A percentile compares a stretch with the other conserved stretches of the same genome.
Evolutionary conservation across 2,797 vertebrate species (phyloP).

Genomic region (Austrolebias charrua): DNA sequence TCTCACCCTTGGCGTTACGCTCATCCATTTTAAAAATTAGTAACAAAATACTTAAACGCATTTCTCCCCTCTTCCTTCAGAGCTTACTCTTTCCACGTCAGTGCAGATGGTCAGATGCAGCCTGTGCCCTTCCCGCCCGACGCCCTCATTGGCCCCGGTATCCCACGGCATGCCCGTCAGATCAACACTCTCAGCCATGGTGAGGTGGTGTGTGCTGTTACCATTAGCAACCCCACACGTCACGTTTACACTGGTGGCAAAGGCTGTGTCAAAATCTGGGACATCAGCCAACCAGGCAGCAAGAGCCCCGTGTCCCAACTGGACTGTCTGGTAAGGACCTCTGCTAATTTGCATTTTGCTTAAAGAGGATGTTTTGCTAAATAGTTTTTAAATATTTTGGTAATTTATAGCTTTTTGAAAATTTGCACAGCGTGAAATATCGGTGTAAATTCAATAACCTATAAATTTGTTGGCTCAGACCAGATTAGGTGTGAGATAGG

Average conservation of each 20-base stretch:
- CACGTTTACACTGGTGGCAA: constrained; percentile 97
- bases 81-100: constrained; percentile 82
- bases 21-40: constrained; percentile 3
- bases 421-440: constrained; percentile 10
- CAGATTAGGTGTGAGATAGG: constrained; percentile 25
- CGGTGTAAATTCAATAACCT: constrained; percentile 12
- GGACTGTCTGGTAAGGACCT: constrained; percentile 88
- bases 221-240: constrained; percentile 95
- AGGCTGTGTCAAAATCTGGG: constrained; percentile 98
- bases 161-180: constrained; percentile 85
- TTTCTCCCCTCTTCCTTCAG: constrained; percentile 37
- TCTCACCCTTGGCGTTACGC: constrained; percentile 7
- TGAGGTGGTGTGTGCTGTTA: constrained; percentile 90
- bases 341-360: constrained; percentile 12
- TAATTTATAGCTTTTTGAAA: constrained; percentile 12
- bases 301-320: constrained; percentile 94
- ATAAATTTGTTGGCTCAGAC: not conserved
- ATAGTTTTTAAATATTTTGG: not conserved
- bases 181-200: constrained; percentile 87
- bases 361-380: constrained; percentile 10
- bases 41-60: not conserved
- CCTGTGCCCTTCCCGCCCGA: constrained; percentile 85
- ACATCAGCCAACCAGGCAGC: constrained; percentile 94
- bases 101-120: constrained; percentile 86
- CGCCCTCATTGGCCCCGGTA: constrained; percentile 83